Base-by-base conservation (phyloP, 2,888 invertebrate genomes). In the Tiphia femorata region DNA sequence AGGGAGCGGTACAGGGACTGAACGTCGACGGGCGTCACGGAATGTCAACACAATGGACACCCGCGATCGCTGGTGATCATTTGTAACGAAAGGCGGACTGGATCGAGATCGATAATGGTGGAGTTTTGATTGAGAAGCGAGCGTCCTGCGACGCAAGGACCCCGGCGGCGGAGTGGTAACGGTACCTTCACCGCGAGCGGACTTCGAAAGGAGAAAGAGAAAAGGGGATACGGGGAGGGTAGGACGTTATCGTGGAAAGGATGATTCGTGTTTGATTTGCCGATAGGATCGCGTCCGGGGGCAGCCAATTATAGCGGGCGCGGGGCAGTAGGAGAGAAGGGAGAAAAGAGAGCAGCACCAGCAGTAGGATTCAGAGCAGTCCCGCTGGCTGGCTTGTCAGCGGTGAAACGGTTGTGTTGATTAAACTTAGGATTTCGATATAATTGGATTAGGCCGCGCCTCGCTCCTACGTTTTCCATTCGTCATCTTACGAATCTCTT, bases 391-490 rank as follows among this genome's bases (percentile, higher is more conserved):
- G 60, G 23, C 56, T 58, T 46, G 63, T 72, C 62, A 62, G 58
- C 58, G 41, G 37, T 16, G 29, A 46, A 50, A 41, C 44, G 52
- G 55, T 30, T 52, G 55, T 61, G 70, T 70, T 70, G 71, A 77
- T 78, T 76, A 71, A 76, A 75, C 73, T 58, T 58, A 47, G 65
- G 64, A 76, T 78, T 76, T 74, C 77, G 61, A 64, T 71, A 69
- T 79, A 80, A 80, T 79, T 79, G 75, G 79, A 76, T 77, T 75
- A 75, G 62, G 52, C 63, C 58, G 61, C 56, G 57, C 49, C 53
- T 42, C 47, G 49, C 59, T 52, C 49, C 55, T 51, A 56, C 51
- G 52, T 58, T 67, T 67, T 63, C 60, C 62, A 67, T 67, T 73
- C 59, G 64, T 71, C 75, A 65, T 74, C 72, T 58, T 71, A 23